Evolutionary conservation across 2,888 invertebrate species (phyloP).

Genomic region (Idaea dimidiata): DNA sequence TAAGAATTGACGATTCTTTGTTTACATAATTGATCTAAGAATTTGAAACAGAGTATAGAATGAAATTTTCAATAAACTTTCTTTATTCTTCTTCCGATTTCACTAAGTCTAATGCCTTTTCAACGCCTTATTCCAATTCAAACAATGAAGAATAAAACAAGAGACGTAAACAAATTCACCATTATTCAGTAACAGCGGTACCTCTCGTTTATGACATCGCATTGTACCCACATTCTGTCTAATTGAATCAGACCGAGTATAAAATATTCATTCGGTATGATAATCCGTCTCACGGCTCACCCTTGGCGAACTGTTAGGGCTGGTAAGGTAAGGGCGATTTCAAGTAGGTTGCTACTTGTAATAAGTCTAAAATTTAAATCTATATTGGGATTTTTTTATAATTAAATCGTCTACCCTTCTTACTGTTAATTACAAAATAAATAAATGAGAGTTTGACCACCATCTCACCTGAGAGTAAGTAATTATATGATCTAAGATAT

Average conservation of each 20-base stretch:
- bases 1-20: no score
- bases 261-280: constrained; percentile 78
- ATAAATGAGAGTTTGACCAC: no score
- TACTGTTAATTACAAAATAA: no score
- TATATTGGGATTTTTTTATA: no score
- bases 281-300: constrained; percentile 56
- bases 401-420: no score
- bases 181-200: constrained; percentile 38
- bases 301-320: constrained; percentile 17
- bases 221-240: constrained; percentile 44
- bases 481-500: no score
- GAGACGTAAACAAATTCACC: constrained; percentile 31
- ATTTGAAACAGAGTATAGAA: no score
- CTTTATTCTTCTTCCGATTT: no score
- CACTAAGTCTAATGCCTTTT: no score
- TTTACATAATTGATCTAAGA: no score
- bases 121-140: not conserved
- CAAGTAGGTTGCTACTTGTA: not conserved
- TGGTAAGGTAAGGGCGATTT: not conserved
- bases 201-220: constrained; percentile 35
- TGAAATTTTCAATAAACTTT: no score
- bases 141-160: not conserved
- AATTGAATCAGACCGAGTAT: constrained; percentile 72
- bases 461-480: no score
- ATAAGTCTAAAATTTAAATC: not conserved